Percentiles rank a stretch among this genome's conserved stretches.
Evolutionary conservation across 2,797 vertebrate genomes (phyloP).

Genomic region (Hippoglossus hippoglossus): DNA sequence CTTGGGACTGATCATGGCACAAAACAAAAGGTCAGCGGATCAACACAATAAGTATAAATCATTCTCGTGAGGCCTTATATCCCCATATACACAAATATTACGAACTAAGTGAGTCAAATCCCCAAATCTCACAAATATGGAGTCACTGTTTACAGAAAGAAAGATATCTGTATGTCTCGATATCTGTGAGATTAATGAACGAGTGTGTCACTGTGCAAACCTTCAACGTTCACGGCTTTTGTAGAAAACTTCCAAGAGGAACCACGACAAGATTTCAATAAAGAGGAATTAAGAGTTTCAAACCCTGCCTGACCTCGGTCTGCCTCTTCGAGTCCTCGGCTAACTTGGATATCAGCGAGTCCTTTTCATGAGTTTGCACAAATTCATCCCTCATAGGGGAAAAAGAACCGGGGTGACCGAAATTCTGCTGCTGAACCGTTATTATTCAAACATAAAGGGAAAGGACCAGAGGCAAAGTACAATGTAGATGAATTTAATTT

Average conservation of each 20-base stretch:
- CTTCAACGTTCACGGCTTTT: not conserved
- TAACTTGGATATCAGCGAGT: slow-evolving; percentile 15
- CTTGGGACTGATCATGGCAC: too few relatives aligned
- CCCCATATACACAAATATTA: too few relatives aligned
- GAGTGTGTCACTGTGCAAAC: not conserved
- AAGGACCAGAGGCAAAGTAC: slow-evolving; percentile 62
- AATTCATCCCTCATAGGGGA: slow-evolving; percentile 37
- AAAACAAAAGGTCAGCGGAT: too few relatives aligned
- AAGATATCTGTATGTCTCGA: too few relatives aligned
- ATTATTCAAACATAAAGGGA: slow-evolving; percentile 61
- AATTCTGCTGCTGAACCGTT: slow-evolving; percentile 25
- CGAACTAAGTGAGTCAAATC: too few relatives aligned
- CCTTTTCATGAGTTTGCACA: slow-evolving; percentile 35
- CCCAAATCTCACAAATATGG: too few relatives aligned
- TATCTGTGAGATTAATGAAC: too few relatives aligned
- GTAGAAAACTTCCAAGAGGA: not conserved
- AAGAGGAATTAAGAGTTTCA: slow-evolving; percentile 8
- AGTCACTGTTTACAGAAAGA: too few relatives aligned
- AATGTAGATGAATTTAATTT: slow-evolving; percentile 54
- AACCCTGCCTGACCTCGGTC: slow-evolving; percentile 26
- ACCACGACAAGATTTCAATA: not conserved
- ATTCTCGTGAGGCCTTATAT: too few relatives aligned
- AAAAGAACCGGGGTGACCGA: slow-evolving; percentile 1
- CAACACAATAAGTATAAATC: too few relatives aligned
- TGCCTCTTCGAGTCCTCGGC: not conserved